Evolutionary conservation across 2,888 invertebrate genomes (phyloP), one percentile per base, ranked within the genome.

Genomic region (Acrobasis consociella): DNA sequence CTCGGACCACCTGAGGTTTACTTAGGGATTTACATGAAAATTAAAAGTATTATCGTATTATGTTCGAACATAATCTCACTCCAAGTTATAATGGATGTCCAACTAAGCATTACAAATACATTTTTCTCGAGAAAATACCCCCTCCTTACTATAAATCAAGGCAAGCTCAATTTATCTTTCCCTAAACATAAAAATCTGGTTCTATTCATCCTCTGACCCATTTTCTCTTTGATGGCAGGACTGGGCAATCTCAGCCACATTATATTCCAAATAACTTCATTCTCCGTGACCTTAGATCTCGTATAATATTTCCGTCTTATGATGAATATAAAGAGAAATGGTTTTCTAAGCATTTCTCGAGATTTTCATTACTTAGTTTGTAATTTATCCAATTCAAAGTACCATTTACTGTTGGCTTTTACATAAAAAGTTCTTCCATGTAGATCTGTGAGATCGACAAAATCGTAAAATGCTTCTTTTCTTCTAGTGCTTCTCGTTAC

Each of bases 111-210:
- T 55, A 62, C 55, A 62, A 62, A 62, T 62, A 55, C 55, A 65
- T 62, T 62, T 66, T 60, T 60, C 60, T 60, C 52, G 9, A 52
- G 51, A 39, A 42, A 60, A 17, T 39, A 17, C n/a, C 51, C 60
- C 63, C 49, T 52, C 53, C 62, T 64, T 63, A 66, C 67, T 66
- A 69, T 69, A 67, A 69, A 67, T 69, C 69, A 69, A 56, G 64
- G 10, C 46, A 39, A 11, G 38, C 22, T 65, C 59, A 62, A 69
- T 69, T 67, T 64, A 69, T 69, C 67, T 67, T 65, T 52, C 42
- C 56, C 49, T 62, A 37, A 55, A 49, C 49, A 62, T 55, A 49
- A 53, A 61, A 62, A 49, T 62, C 53, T 61, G 53, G 49, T 49
- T 55, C 49, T 38, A 62, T 62, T 62, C 62, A 62, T 17, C 15